These are phyloP conservation scores for Cervus canadensis DNA, from an alignment of 2,113 vertebrate genomes.

Conservation along the genomic window DNA sequence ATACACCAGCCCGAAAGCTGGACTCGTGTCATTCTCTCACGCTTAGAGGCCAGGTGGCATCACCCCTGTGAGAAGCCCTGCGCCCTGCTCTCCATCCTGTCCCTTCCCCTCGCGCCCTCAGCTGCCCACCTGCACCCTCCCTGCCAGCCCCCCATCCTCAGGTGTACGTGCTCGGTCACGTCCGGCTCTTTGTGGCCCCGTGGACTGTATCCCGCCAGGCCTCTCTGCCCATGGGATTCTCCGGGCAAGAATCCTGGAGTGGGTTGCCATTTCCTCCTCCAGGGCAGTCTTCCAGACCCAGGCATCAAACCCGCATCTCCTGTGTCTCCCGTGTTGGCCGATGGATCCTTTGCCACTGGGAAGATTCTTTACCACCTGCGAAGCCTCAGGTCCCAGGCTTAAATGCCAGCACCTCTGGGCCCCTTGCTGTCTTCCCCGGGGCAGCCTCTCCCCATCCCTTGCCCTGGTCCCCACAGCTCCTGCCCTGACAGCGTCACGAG, in stretches of 20 bases:
- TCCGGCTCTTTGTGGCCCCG: too few relatives aligned
- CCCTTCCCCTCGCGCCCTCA: fast-evolving
- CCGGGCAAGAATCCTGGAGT: background rate
- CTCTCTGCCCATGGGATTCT: background rate
- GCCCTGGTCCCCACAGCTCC: fast-evolving
- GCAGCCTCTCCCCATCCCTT: background rate
- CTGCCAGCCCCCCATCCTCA: background rate
- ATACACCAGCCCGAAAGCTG: background rate
- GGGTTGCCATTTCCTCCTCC: background rate
- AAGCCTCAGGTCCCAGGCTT: background rate
- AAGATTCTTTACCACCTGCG: background rate
- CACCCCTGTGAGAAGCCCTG: background rate
- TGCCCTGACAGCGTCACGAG: fast-evolving
- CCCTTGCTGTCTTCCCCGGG: fast-evolving
- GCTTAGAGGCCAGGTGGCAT: background rate
- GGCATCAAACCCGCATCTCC: fast-evolving
- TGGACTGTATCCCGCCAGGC: background rate
- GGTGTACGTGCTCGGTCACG: too few relatives aligned
- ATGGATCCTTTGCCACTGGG: background rate
- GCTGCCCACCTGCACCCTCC: background rate
- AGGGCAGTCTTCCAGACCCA: background rate
- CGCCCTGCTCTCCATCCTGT: background rate
- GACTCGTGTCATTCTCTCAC: background rate
- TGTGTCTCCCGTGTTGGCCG: background rate
- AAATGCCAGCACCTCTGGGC: background rate